Base-by-base conservation (phyloP, 2,888 invertebrate genomes). In the Cataglyphis livida region DNA sequence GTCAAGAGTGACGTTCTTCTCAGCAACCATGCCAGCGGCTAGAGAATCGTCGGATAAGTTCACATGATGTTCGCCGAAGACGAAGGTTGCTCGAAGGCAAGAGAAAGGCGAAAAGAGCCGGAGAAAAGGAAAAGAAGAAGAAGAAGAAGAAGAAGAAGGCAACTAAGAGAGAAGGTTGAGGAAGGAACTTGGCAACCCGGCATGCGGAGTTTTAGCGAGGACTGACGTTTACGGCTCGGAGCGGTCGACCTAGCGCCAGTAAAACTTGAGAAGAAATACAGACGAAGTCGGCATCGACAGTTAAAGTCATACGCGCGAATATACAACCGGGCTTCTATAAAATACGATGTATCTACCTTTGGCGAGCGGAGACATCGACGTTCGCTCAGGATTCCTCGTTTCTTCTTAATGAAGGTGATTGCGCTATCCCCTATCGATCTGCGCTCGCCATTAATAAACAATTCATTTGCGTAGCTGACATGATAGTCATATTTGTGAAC, bases 231-330 rank as follows among this genome's bases (percentile, higher is more conserved):
- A 92, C 92, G 89, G 92, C 91, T 89, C 87, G 78, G 87, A 90
- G 90, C 92, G 91, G 90, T 90, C 91, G 89, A 91, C 90, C 90
- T 91, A 90, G 92, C 91, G 92, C 90, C 92, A 92, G 92, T 93
- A 93, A 93, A 93, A 93, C 91, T 91, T 90, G 87, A 91, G 90
- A 90, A 93, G 91, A 92, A 93, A 92, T 92, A 93, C 90, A 93
- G 91, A 90, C 92, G 90, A 92, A 91, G 90, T 92, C 86, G 91
- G 87, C 92, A 92, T 93, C 93, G 92, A 93, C 92, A 92, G 92
- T 94, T 93, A 94, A 94, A 93, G 93, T 93, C 93, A 92, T 93
- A 93, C 91, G 93, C 92, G 92, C 92, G 93, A 93, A 93, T 93
- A 93, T 94, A 93, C 90, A 91, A 85, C 91, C 91, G 87, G 90